Percentiles rank a stretch among this genome's conserved stretches.
These are phyloP conservation scores for Pteruthius melanotis DNA, from an alignment of 2,113 vertebrate species.

Conservation along the genomic window DNA sequence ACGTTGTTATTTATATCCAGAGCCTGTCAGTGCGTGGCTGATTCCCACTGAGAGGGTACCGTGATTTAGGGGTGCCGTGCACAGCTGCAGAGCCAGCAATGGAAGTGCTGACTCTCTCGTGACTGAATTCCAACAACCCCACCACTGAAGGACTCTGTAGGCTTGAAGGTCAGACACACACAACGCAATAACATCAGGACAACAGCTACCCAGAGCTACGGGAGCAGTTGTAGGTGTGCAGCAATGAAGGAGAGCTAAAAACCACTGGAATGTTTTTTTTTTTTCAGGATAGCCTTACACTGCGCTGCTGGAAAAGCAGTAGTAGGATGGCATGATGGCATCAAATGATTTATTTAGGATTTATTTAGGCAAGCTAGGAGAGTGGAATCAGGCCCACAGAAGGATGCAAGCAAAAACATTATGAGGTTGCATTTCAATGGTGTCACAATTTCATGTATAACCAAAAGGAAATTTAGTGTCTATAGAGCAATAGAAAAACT, in stretches of 20 bases:
- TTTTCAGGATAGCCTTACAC: background rate
- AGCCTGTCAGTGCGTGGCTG: background rate
- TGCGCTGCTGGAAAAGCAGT: background rate
- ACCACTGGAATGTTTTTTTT: background rate
- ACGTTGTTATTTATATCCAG: background rate
- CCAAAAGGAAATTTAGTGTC: background rate
- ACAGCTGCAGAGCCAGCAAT: background rate
- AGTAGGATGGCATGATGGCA: background rate
- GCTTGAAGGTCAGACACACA: background rate
- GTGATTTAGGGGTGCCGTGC: background rate
- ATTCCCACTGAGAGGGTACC: background rate
- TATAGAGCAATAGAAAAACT: background rate
- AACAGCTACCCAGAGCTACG: background rate
- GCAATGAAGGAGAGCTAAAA: background rate
- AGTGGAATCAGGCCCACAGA: background rate
- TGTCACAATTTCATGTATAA: background rate
- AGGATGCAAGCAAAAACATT: background rate
- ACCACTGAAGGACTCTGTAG: background rate
- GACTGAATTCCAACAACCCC: background rate
- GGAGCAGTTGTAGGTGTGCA: background rate
- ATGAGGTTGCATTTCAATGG: background rate
- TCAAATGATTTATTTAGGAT: background rate
- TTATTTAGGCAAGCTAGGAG: background rate
- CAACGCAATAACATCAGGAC: background rate
- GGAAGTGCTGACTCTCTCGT: background rate